Evolutionary conservation across 1,140 invertebrate species (phyloP).

Genomic region (Drosophila lacertosa): DNA sequence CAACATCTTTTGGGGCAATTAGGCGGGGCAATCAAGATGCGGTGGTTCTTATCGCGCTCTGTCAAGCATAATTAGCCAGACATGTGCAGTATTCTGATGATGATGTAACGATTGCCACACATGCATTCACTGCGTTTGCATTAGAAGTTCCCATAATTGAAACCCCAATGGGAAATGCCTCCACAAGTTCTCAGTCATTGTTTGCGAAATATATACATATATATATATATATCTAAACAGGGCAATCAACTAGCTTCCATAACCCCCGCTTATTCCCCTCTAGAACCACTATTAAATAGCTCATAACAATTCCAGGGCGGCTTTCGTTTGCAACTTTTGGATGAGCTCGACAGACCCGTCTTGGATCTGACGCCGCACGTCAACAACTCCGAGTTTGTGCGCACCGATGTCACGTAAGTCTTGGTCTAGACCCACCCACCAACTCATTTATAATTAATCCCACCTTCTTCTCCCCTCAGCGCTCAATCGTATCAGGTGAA

Average conservation of each 20-base stretch:
- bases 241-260: not conserved
- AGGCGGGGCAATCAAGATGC: constrained; percentile 26
- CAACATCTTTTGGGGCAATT: constrained; percentile 29
- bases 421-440: not conserved
- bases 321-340: constrained; percentile 92
- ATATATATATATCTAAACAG: too few relatives aligned
- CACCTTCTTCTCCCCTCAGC: constrained; percentile 85
- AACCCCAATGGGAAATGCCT: constrained; percentile 38
- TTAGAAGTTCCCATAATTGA: constrained; percentile 69
- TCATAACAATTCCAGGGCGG: constrained; percentile 89
- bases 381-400: constrained; percentile 90
- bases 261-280: not conserved
- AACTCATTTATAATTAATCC: not conserved
- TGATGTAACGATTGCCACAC: constrained; percentile 66
- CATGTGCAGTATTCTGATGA: constrained; percentile 41
- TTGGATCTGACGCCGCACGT: constrained; percentile 93
- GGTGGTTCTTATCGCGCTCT: constrained; percentile 52
- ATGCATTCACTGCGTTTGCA: constrained; percentile 53
- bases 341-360: constrained; percentile 91
- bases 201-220: constrained; percentile 38
- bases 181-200: constrained; percentile 79
- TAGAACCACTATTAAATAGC: constrained; percentile 28
- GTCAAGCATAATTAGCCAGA: constrained; percentile 52
- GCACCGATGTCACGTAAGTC: constrained; percentile 89
- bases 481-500: constrained; percentile 91